These are phyloP conservation scores for Magallana angulata DNA, from an alignment of 1,140 invertebrate genomes.

Conservation along the genomic window DNA sequence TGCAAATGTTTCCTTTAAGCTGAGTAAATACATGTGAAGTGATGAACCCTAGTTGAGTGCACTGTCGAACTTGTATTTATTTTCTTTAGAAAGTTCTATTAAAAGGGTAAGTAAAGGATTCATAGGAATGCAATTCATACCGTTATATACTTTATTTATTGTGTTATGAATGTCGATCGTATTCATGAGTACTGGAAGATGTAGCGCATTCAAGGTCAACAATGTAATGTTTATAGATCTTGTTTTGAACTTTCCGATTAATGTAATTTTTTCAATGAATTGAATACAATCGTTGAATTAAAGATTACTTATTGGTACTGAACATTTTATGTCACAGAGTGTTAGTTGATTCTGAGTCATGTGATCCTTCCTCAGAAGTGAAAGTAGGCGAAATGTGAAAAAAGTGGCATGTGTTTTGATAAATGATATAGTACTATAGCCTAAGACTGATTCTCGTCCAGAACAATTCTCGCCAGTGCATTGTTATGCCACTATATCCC, in stretches of 20 bases:
- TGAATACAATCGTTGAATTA: background rate
- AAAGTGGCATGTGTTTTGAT: too few relatives aligned
- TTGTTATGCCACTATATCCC: too few relatives aligned
- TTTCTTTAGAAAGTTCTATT: constrained; percentile 6
- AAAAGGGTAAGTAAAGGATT: background rate
- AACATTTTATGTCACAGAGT: background rate
- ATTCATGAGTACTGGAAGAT: too few relatives aligned
- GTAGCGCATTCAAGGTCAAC: background rate
- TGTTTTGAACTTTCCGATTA: background rate
- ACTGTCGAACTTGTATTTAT: constrained; percentile 16
- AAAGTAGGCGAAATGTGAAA: too few relatives aligned
- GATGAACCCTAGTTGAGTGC: constrained; percentile 39
- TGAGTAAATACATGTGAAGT: constrained; percentile 32
- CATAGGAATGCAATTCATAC: background rate
- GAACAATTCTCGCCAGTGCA: too few relatives aligned
- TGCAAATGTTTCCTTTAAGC: constrained; percentile 3
- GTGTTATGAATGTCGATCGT: too few relatives aligned
- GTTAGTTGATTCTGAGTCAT: background rate
- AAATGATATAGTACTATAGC: too few relatives aligned
- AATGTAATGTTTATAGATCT: background rate
- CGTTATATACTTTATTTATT: background rate
- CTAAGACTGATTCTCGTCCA: too few relatives aligned
- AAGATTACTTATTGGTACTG: background rate
- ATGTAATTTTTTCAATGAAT: too few relatives aligned
- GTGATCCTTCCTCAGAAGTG: too few relatives aligned